phyloP scores from a whole-genome alignment of 2,888 invertebrate species.

The Epinotia bilunana region DNA sequence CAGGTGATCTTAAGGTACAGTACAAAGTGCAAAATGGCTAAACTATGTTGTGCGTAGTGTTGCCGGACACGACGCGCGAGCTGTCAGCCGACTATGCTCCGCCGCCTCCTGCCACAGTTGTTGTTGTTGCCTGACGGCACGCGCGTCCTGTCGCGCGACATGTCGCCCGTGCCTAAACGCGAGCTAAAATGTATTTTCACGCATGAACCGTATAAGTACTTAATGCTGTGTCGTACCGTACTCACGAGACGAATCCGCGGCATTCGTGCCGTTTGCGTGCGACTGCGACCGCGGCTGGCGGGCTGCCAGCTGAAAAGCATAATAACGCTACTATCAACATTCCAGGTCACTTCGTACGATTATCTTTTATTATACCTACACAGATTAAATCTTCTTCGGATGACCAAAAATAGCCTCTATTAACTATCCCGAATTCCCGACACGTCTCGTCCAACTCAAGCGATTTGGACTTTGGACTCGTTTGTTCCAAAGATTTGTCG shows the following conservation, averaged over 20 bases:
- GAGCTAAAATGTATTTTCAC: not conserved
- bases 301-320: constrained; percentile 77
- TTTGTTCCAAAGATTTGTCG: constrained; percentile 6
- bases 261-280: constrained; percentile 41
- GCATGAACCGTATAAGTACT: not conserved
- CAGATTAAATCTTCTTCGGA: constrained; percentile 55
- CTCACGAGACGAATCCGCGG: constrained; percentile 13
- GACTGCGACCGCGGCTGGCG: constrained; percentile 73
- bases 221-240: constrained; percentile 6
- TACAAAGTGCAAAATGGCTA: constrained; percentile 5
- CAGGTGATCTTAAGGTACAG: not conserved
- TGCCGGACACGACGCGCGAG: no score
- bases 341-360: constrained; percentile 80
- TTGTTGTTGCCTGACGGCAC: no score
- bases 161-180: not conserved
- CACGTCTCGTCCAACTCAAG: constrained; percentile 14
- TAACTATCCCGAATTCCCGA: constrained; percentile 29
- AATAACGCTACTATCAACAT: constrained; percentile 83
- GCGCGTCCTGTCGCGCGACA: not conserved
- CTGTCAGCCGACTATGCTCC: not conserved
- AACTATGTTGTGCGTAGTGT: not conserved
- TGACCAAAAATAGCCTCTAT: constrained; percentile 49
- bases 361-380: constrained; percentile 70
- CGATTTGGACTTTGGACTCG: constrained; percentile 21
- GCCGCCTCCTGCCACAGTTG: no score